These are phyloP conservation scores for Drosophila birchii DNA, from an alignment of 2,888 invertebrate species.

Conservation along the genomic window DNA sequence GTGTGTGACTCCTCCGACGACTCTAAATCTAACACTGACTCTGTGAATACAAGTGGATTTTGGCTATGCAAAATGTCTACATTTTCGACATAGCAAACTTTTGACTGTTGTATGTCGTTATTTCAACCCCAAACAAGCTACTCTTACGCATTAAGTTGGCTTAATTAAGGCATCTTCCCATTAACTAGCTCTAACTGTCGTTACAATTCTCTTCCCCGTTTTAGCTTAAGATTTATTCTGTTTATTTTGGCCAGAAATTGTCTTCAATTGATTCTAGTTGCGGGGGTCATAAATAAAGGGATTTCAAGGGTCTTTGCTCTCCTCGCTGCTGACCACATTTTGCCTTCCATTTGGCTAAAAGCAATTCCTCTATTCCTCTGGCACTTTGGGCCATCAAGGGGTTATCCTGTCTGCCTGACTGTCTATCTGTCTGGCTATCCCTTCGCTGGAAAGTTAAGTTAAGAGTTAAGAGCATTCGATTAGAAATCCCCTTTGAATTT, in stretches of 20 bases:
- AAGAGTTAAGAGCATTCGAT: conserved; percentile 27
- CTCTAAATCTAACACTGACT: background rate
- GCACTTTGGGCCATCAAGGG: conserved; percentile 5
- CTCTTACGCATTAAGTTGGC: conserved; percentile 46
- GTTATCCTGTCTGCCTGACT: conserved; percentile 10
- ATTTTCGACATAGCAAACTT: conserved; percentile 48
- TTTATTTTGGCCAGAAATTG: conserved; percentile 15
- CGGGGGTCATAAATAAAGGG: conserved; percentile 17
- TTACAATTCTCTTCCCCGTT: background rate
- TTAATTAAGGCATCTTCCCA: conserved; percentile 30
- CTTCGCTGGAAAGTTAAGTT: conserved; percentile 22
- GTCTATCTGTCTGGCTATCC: conserved; percentile 2
- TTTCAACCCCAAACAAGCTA: conserved; percentile 11
- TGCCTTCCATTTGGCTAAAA: conserved; percentile 14
- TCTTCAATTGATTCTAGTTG: conserved; percentile 29
- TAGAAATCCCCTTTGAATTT: conserved; percentile 21
- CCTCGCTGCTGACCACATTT: conserved; percentile 11
- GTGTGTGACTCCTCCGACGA: background rate
- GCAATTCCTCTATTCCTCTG: conserved; percentile 9
- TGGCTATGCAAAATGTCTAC: conserved; percentile 51
- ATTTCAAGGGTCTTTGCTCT: conserved; percentile 5
- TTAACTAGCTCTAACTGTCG: conserved; percentile 8
- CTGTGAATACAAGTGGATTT: background rate
- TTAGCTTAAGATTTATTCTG: conserved; percentile 26
- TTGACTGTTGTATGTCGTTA: conserved; percentile 30